Percentiles rank a stretch among this genome's conserved stretches.
These are phyloP conservation scores for Botrylloides violaceus DNA, from an alignment of 23 tunicate species.

Conservation along the genomic window DNA sequence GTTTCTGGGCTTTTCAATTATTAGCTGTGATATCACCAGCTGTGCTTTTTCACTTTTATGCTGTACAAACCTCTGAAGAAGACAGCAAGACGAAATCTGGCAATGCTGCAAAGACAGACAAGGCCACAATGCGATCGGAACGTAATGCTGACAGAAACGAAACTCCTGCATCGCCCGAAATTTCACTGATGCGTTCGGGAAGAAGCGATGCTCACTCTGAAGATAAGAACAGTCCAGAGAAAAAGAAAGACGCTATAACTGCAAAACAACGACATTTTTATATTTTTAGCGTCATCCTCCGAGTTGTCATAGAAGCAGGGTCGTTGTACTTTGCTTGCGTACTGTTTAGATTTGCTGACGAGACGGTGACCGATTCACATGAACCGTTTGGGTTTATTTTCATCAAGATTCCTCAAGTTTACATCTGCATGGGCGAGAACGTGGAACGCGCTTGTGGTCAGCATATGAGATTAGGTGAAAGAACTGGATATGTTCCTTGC, in stretches of 20 bases:
- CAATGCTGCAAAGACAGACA: too few relatives aligned
- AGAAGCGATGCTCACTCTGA: too few relatives aligned
- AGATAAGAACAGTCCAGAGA: too few relatives aligned
- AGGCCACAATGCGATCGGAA: too few relatives aligned
- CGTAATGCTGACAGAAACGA: too few relatives aligned
- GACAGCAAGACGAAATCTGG: too few relatives aligned
- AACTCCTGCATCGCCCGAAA: too few relatives aligned
- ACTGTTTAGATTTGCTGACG: constrained; percentile 63
- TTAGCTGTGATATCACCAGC: constrained; percentile 31
- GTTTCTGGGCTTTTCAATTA: constrained; percentile 59
- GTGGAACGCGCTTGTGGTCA: constrained; percentile 78
- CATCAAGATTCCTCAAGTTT: constrained; percentile 70
- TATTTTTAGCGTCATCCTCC: constrained; percentile 35
- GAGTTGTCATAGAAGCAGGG: constrained; percentile 37
- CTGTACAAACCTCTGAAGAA: too few relatives aligned
- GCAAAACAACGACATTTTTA: too few relatives aligned
- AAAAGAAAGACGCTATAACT: too few relatives aligned
- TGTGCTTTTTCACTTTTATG: constrained; percentile 30
- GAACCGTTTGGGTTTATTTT: constrained; percentile 44
- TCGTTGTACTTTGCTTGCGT: constrained; percentile 57
- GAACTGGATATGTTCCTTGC: constrained; percentile 70
- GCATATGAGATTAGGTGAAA: constrained; percentile 57
- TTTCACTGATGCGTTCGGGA: too few relatives aligned
- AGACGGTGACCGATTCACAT: constrained; percentile 16
- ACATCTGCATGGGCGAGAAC: constrained; percentile 47